These are phyloP conservation scores for Cantharis lateralis DNA, from an alignment of 2,888 invertebrate species.

Conservation along the genomic window DNA sequence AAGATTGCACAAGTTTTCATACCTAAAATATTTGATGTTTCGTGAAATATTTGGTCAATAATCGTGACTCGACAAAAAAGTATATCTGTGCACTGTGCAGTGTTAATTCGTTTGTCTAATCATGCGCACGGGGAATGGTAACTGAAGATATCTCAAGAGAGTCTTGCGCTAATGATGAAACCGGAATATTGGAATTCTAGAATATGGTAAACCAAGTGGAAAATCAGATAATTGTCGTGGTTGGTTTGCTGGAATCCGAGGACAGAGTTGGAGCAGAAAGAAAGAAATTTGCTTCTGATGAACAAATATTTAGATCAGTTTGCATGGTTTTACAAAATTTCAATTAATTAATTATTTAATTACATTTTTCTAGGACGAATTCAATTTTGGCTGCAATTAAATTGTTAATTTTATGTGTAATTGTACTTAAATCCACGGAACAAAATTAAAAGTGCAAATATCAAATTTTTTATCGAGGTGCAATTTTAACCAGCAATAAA, in stretches of 20 bases:
- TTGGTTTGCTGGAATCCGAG: slow-evolving; percentile 14
- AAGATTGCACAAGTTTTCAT: neutral
- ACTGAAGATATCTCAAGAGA: neutral
- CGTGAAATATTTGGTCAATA: neutral
- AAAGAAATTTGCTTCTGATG: slow-evolving; percentile 16
- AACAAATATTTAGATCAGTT: neutral
- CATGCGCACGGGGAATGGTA: neutral
- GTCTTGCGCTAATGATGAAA: slow-evolving; percentile 12
- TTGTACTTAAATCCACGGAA: neutral
- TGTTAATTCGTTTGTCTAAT: neutral
- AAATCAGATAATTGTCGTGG: slow-evolving; percentile 15
- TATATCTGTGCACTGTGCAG: neutral
- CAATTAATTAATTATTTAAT: neutral
- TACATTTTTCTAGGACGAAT: neutral
- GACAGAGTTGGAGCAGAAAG: slow-evolving; percentile 19
- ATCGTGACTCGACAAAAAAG: neutral
- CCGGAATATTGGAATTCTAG: slow-evolving; percentile 10
- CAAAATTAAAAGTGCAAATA: neutral
- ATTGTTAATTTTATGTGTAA: neutral
- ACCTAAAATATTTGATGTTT: neutral
- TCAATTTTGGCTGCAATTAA: neutral
- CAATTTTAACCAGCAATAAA: neutral
- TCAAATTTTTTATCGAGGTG: neutral
- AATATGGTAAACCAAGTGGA: slow-evolving; percentile 21
- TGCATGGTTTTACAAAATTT: neutral